These are phyloP conservation scores for Odocoileus virginianus DNA, from an alignment of 2,113 vertebrate species.

Conservation along the genomic window DNA sequence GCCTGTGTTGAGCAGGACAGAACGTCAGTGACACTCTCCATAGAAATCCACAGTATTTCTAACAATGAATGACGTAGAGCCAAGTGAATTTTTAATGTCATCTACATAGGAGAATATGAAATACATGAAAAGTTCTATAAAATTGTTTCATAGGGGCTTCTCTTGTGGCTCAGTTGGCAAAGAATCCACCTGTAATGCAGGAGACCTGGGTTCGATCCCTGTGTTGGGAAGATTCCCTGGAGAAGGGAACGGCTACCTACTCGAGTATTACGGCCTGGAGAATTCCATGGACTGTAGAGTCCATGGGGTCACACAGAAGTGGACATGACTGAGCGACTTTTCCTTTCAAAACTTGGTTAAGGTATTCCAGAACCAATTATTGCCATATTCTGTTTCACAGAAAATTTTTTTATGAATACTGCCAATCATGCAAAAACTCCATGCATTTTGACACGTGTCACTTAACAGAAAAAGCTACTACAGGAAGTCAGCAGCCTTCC, in stretches of 20 bases:
- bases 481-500: background rate
- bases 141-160: background rate
- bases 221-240: background rate
- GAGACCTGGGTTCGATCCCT: background rate
- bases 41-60: background rate
- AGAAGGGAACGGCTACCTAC: background rate
- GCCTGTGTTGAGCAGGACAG: background rate
- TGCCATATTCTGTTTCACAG: background rate
- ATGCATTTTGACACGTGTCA: constrained; percentile 22
- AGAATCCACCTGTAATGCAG: background rate
- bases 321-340: background rate
- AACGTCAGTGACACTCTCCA: background rate
- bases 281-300: background rate
- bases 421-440: background rate
- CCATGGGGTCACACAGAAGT: background rate
- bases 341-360: background rate
- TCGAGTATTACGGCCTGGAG: background rate
- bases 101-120: background rate
- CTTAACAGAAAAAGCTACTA: background rate
- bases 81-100: background rate
- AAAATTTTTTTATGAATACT: background rate
- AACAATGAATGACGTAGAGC: fast-evolving
- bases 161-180: background rate
- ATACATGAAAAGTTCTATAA: background rate
- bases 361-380: background rate